A percentile compares a stretch with the other conserved stretches of the same genome.
These are phyloP conservation scores for Danaus melanippus DNA, from an alignment of 1,140 invertebrate species.

Conservation along the genomic window DNA sequence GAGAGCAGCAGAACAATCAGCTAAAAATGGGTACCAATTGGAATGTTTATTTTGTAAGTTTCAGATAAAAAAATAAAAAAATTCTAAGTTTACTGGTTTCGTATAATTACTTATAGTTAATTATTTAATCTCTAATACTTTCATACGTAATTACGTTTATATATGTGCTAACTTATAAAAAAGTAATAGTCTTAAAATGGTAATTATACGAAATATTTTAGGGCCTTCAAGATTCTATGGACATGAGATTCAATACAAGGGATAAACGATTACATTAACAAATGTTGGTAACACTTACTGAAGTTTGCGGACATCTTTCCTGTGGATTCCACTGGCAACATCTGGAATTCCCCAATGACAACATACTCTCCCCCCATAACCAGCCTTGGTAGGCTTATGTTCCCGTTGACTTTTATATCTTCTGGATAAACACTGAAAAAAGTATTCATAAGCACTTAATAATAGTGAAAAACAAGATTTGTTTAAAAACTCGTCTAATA, in stretches of 20 bases:
- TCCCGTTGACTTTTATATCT: slow-evolving; percentile 58
- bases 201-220: too few relatives aligned
- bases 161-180: too few relatives aligned
- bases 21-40: slow-evolving; percentile 21
- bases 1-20: slow-evolving; percentile 44
- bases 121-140: not conserved
- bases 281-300: slow-evolving; percentile 44
- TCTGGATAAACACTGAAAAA: slow-evolving; percentile 59
- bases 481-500: too few relatives aligned
- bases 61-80: too few relatives aligned
- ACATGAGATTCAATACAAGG: too few relatives aligned
- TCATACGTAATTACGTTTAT: too few relatives aligned
- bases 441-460: not conserved
- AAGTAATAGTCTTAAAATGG: too few relatives aligned
- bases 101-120: not conserved
- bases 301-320: slow-evolving; percentile 70
- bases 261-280: not conserved
- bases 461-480: too few relatives aligned
- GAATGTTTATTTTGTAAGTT: too few relatives aligned
- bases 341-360: slow-evolving; percentile 68
- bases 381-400: slow-evolving; percentile 60
- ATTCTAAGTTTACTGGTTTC: too few relatives aligned
- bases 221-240: too few relatives aligned
- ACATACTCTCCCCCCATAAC: slow-evolving; percentile 66
- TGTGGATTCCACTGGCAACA: slow-evolving; percentile 70